Percentiles rank a stretch among this genome's conserved stretches.
These are phyloP conservation scores for Lycophotia porphyrea DNA, from an alignment of 2,888 invertebrate genomes.

Conservation along the genomic window DNA sequence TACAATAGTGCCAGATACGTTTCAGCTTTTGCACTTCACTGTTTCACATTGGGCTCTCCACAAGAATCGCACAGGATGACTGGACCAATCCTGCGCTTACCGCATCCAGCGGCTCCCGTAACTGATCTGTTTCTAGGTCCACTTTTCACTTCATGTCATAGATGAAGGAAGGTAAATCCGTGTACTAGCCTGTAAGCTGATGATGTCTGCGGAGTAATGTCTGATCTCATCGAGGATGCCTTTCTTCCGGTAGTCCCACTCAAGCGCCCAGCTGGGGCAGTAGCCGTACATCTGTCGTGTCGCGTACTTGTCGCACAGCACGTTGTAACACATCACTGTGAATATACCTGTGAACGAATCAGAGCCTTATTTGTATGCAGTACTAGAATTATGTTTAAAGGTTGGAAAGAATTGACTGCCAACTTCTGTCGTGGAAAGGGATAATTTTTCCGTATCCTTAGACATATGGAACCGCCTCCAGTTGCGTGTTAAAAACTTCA, in stretches of 20 bases:
- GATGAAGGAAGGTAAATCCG: background rate
- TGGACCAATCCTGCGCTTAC: background rate
- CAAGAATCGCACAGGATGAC: background rate
- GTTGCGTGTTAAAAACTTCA: slow-evolving; percentile 27
- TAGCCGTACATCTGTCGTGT: slow-evolving; percentile 99
- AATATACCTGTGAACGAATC: slow-evolving; percentile 93
- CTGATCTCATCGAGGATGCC: slow-evolving; percentile 99
- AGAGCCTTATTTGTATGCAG: slow-evolving; percentile 5
- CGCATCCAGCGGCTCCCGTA: background rate
- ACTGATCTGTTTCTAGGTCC: background rate
- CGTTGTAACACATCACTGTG: slow-evolving; percentile 99
- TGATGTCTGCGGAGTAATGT: slow-evolving; percentile 99
- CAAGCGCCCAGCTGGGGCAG: slow-evolving; percentile 99
- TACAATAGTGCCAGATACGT: background rate
- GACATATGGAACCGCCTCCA: slow-evolving; percentile 13
- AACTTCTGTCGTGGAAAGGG: background rate
- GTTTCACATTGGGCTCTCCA: background rate
- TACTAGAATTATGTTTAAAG: background rate
- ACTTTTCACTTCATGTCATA: background rate
- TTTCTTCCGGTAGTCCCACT: slow-evolving; percentile 99
- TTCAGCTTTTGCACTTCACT: background rate
- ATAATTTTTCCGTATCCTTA: background rate
- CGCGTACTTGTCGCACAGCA: slow-evolving; percentile 99
- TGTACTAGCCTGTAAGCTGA: slow-evolving; percentile 92
- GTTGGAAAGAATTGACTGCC: background rate